Base-by-base conservation (phyloP, 2,888 invertebrate species). In the Mythimna albipuncta region DNA sequence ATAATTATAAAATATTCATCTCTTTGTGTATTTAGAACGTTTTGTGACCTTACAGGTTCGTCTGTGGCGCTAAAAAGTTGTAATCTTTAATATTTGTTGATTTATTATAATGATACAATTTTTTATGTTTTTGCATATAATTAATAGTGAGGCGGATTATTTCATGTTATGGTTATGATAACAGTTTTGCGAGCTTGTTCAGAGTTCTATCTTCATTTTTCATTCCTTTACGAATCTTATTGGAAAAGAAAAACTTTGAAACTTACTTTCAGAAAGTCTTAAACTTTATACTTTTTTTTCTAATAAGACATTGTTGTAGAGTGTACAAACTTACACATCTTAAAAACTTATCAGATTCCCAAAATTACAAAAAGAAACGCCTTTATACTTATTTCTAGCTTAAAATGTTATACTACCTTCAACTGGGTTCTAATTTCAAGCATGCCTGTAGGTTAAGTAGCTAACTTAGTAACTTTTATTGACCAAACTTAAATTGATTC, bases 171-270 rank as follows among this genome's bases (percentile, higher is more conserved):
- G 72, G 71, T 67, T 79, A 80, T 57, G 71, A 75, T 81, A 77
- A 76, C 77, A 77, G 77, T 77, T 72, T 66, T 64, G 44, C 69
- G 58, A 72, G 70, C 50, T 77, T 79, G 73, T 72, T 47, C 41
- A 6, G 62, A 72, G 59, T 74, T 61, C 50, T 63, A 66, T 78
- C 67, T 82, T 62, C 79, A 69, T 82, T 82, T 68, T 68, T 47
- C 69, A 65, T 75, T 82, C 90, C 65, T 76, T 67, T 85, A 80
- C 50, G 90, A 91, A 85, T 91, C 91, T 84, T 90, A 83, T 91
- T 87, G 73, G 89, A 90, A 74, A 81, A 58, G 32, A 11, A 75
- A 68, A 85, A 81, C 79, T 82, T 84, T 79, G 52, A 52, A 79
- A 76, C 26, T 79, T 44, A 62, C 55, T 81, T 75, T 79, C 52